Evolutionary conservation across 2,888 invertebrate genomes (phyloP).

Genomic region (Tenthredo scrophulariae): DNA sequence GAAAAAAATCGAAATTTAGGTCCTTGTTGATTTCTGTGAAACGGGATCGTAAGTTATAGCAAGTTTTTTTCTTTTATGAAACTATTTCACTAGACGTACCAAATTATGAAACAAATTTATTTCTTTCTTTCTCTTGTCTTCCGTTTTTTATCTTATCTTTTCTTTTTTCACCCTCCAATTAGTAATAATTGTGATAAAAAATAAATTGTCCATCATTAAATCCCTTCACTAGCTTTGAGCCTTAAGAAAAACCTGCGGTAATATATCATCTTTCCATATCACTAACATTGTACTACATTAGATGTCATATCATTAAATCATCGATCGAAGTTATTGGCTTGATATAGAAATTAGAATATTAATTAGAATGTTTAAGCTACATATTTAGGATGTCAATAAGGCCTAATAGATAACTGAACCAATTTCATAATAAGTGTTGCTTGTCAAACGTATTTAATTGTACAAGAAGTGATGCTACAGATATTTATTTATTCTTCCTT

Average conservation of each 20-base stretch:
- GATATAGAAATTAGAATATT: constrained; percentile 67
- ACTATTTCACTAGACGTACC: no score
- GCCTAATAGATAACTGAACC: constrained; percentile 71
- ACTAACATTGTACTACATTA: constrained; percentile 67
- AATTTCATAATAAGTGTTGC: constrained; percentile 69
- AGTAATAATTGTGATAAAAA: neutral
- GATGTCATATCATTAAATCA: constrained; percentile 70
- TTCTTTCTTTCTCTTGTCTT: no score
- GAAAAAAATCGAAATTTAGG: no score
- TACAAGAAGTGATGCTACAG: constrained; percentile 62
- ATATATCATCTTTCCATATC: constrained; percentile 68
- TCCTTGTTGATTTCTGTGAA: no score
- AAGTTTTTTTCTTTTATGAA: no score
- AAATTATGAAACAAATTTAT: no score
- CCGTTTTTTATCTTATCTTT: neutral
- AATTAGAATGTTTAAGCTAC: constrained; percentile 60
- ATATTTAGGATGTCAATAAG: constrained; percentile 67
- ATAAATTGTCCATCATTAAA: neutral
- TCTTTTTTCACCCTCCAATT: neutral
- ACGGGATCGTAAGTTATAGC: no score
- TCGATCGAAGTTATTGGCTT: constrained; percentile 68
- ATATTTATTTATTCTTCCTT: constrained; percentile 63
- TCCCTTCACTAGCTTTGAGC: constrained; percentile 31
- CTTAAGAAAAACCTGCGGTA: constrained; percentile 8
- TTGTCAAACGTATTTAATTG: constrained; percentile 63